phyloP scores from a whole-genome alignment of 1,140 invertebrate genomes.

The Heliconius eleuchia region DNA sequence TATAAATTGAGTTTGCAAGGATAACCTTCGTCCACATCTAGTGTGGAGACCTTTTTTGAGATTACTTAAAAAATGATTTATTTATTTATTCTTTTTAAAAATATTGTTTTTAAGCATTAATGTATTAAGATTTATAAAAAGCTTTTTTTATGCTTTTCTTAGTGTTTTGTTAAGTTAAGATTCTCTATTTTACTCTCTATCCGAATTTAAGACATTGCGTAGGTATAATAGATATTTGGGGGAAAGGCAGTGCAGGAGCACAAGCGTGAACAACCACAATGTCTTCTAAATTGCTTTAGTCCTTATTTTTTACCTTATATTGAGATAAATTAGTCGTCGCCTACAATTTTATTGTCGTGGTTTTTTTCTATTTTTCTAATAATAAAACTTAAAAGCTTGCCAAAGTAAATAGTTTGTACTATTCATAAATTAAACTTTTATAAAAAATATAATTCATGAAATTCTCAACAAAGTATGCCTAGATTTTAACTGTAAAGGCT shows the following conservation, averaged over 20 bases:
- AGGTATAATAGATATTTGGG: too few species aligned
- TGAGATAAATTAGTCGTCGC: not conserved
- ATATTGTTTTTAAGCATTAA: not conserved
- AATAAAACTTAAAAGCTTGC: too few species aligned
- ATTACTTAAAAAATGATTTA: conserved; percentile 4
- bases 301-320: too few species aligned
- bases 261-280: too few species aligned
- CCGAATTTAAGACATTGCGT: too few species aligned
- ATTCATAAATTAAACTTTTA: not conserved
- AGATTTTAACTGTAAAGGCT: not conserved
- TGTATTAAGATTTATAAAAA: too few species aligned
- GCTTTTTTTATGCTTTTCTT: too few species aligned
- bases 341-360: too few species aligned
- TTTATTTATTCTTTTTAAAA: not conserved
- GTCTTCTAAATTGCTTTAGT: too few species aligned
- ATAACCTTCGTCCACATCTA: conserved; percentile 1
- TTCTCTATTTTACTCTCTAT: too few species aligned
- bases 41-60: not conserved
- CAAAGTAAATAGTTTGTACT: not conserved
- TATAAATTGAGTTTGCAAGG: conserved; percentile 1
- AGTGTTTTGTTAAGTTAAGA: too few species aligned
- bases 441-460: conserved; percentile 6
- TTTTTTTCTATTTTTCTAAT: not conserved
- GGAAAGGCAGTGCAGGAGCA: too few species aligned
- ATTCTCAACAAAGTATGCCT: not conserved